Conservation (phyloP, 2,888 invertebrate species). For the Melinopterus prodromus region DNA sequence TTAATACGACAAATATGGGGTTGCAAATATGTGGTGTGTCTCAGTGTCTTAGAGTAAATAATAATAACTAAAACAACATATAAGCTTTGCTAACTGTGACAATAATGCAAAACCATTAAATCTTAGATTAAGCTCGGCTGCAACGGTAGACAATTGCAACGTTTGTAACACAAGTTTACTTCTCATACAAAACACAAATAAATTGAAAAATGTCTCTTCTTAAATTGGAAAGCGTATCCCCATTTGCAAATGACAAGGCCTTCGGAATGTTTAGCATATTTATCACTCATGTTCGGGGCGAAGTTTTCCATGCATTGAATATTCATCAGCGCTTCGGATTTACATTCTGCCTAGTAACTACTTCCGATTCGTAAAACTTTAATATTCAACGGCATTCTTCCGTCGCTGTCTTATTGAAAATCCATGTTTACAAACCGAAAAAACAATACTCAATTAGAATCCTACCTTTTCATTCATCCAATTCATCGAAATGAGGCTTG, state of each 20-base stretch:
- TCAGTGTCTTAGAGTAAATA: too few species aligned
- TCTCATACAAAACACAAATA: not conserved
- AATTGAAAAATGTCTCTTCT: not conserved
- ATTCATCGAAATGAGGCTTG: too few species aligned
- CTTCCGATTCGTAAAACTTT: not conserved
- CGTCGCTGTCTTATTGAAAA: not conserved
- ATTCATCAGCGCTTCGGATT: not conserved
- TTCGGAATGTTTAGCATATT: conserved; percentile 4
- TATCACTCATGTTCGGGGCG: conserved; percentile 4
- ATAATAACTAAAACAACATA: too few species aligned
- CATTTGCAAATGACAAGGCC: not conserved
- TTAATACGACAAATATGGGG: too few species aligned
- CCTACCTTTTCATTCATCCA: too few species aligned
- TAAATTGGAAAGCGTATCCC: not conserved
- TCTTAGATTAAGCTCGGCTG: too few species aligned
- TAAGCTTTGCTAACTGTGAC: too few species aligned
- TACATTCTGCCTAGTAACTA: conserved; percentile 4
- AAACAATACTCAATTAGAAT: not conserved
- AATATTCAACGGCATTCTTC: not conserved
- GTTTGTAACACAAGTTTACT: not conserved
- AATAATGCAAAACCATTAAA: too few species aligned
- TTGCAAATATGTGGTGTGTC: too few species aligned
- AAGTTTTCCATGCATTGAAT: not conserved
- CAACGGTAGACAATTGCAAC: too few species aligned
- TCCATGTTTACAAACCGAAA: not conserved